These are phyloP conservation scores for Drosophila serrata DNA, from an alignment of 1,140 invertebrate species.

Conservation along the genomic window DNA sequence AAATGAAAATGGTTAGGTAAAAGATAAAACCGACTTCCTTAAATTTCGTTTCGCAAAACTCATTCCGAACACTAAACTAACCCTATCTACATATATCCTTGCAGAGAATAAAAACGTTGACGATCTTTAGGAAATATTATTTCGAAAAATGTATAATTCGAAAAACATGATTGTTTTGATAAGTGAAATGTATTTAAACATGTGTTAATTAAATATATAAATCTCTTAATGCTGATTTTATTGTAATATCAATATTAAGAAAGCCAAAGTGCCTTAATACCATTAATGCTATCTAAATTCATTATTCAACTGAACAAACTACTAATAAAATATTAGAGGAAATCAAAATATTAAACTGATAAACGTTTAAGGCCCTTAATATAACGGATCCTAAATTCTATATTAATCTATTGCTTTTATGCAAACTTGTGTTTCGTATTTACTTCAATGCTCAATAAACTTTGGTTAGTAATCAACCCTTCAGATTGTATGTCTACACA, in stretches of 20 bases:
- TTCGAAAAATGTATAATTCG: neutral
- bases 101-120: neutral
- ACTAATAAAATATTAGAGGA: neutral
- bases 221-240: neutral
- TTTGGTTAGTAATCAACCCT: conserved; percentile 7
- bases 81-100: too few species aligned
- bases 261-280: neutral
- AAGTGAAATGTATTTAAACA: neutral
- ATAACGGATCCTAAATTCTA: too few species aligned
- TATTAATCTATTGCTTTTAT: neutral
- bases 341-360: neutral
- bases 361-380: too few species aligned
- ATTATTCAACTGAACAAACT: neutral
- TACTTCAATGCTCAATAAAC: neutral
- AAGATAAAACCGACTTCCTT: too few species aligned
- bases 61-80: neutral
- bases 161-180: neutral
- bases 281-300: neutral
- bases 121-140: neutral
- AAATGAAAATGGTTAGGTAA: neutral
- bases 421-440: neutral
- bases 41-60: neutral
- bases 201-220: neutral
- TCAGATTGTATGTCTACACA: conserved; percentile 14
- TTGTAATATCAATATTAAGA: neutral